Evolutionary conservation across 2,888 invertebrate species (phyloP), one percentile per base, ranked within the genome.

Genomic region (Plagiodera versicolora): DNA sequence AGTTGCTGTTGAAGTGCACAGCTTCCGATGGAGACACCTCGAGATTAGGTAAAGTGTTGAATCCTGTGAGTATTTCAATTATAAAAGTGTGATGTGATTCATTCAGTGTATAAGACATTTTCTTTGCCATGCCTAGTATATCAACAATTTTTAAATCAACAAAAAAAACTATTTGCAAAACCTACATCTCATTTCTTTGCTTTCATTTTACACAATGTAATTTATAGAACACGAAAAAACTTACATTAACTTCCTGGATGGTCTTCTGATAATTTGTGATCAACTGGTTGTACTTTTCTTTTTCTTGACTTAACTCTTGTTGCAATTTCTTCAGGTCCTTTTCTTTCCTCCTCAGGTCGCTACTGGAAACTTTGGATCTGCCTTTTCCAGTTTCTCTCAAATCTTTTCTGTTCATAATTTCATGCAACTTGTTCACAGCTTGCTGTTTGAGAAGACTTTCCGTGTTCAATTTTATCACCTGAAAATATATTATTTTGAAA

Each of bases 381-480:
- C 89, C 87, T 28, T 77, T 77, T 19, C 58, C 63, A 30, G 87
- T 85, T 50, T 88, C 87, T 58, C 87, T 87, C 77, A 90, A 84
- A 75, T 91, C 91, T 77, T 92, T 95, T 75, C 97, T 88, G 79
- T 96, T 95, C 92, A 98, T 92, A 63, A 98, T 93, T 82, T 98
- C 97, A 4, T 97, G 95, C 66, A 99, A 84, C 79, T 98, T 99
- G 81, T 97, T 95, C 66, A 98, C 95, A 53, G 98, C 98, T 82
- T 96, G 93, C 78, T 92, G 90, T 78, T 94, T 95, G 74, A 95
- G 85, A 75, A 95, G 81, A 76, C 89, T 89, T 82, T 95, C 95
- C 18, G 89, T 92, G 79, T 92, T 90, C 75, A 95, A 85, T 80
- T 93, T 94, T 77, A 89, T 89, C 75, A 85, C 39, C 62, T 62